Base-by-base conservation (phyloP, 2,888 invertebrate species). In the Dryocosmus kuriphilus region DNA sequence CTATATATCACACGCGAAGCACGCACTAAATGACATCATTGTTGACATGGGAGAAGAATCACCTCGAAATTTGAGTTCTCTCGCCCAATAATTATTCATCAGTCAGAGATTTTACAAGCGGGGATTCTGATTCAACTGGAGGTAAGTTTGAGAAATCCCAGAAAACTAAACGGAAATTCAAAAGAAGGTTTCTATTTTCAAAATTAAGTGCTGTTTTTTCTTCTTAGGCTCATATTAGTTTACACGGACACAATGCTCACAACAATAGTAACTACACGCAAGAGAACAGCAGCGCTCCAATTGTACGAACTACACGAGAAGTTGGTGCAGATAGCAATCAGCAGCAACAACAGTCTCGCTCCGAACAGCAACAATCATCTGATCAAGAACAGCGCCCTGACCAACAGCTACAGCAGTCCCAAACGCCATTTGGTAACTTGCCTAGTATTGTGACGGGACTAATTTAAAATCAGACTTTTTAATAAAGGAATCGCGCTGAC, bases 11-110 rank as follows among this genome's bases (percentile, higher is more conserved):
- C 98, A 98, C 88, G 96, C 96, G 1, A 97, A 96, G 91, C 98
- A 98, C 89, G 95, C 96, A 1, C 93, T 97, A 71, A 98, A 98
- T 87, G 98, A 98, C 89, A 94, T 98, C 67, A 95, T 95, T 90
- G 93, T 96, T 71, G 94, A 96, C 87, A 93, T 96, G 81, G 93
- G 94, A 38, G 93, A 94, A 83, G 92, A 94, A 8, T 94, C 95
- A 8, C 96, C 96, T 0, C 93, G 97, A 78, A 93, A 94, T 79
- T 92, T 97, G 61, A 92, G 94, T 74, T n/a, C n/a, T 95, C 95
- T 86, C 93, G 95, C 55, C 95, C 96, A 22, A 94, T 95, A 81
- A 91, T 95, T 46, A 94, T 96, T 41, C 95, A 95, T 86, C 95
- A 95, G 87, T 94, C 93, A 55, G 94, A 94, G 35, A 93, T 95